Base-by-base conservation (phyloP, 2,888 invertebrate genomes). In the Acheta domesticus region DNA sequence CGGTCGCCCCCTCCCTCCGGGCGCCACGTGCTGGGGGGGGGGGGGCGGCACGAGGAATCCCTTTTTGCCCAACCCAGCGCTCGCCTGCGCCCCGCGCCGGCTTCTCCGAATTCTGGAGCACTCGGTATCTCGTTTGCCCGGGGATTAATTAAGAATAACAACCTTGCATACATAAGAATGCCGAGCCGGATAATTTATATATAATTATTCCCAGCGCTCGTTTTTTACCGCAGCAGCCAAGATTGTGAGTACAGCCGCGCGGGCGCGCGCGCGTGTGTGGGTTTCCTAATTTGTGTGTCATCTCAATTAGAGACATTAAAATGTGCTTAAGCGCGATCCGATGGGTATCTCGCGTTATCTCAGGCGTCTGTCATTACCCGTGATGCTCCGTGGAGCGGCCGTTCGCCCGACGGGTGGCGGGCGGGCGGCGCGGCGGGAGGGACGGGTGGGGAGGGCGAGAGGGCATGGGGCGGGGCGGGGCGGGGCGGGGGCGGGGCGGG, bases 101-200 rank as follows among this genome's bases (percentile, higher is more conserved):
- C n/a, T 62, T 62, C 62, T n/a, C 14, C 14, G 62, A 62, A 62
- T 62, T 62, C 62, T n/a, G 16, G 16, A 14, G n/a, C 62, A 19
- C 62, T 62, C 62, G 14, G 62, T 8, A 62, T 62, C 62, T 62
- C 62, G 62, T 62, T 62, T 62, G 62, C 62, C 62, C 16, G n/a
- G 62, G 62, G n/a, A 62, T 62, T 62, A 62, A 62, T 62, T 62
- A 62, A 62, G 62, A 62, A 62, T 62, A 62, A 62, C 62, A 62
- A 62, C 62, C 62, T 62, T 62, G 62, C 62, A 62, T 62, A 62
- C n/a, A 36, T 62, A 62, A 62, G 62, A 62, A 62, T 62, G 62
- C 62, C 14, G 62, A 62, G 62, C 62, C n/a, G 62, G 62, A 62
- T 62, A 62, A 62, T 62, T 62, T 62, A 16, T 12, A 62, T 62